Percentiles rank a stretch among this genome's conserved stretches.
These are phyloP conservation scores for Drosophila ohnishii DNA, from an alignment of 1,140 invertebrate species.

Conservation along the genomic window DNA sequence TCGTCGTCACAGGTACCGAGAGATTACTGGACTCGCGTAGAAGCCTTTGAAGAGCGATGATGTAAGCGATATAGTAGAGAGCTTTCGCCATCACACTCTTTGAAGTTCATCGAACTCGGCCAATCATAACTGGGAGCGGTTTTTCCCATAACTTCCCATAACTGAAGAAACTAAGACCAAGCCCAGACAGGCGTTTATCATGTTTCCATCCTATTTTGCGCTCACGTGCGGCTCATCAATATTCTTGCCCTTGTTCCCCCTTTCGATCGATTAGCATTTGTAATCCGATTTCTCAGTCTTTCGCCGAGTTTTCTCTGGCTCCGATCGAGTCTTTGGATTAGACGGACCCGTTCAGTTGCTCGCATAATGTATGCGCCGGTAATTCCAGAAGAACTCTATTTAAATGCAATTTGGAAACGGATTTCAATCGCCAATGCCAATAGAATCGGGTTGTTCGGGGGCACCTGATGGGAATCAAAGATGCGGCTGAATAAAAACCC, in stretches of 20 bases:
- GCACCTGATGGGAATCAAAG: slow-evolving; percentile 38
- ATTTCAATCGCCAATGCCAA: slow-evolving; percentile 34
- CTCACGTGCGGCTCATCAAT: slow-evolving; percentile 23
- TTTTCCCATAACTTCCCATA: slow-evolving; percentile 24
- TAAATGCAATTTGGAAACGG: slow-evolving; percentile 68
- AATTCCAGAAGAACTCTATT: slow-evolving; percentile 53
- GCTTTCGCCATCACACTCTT: neutral
- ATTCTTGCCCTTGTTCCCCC: slow-evolving; percentile 6
- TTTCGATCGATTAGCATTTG: slow-evolving; percentile 27
- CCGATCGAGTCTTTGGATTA: slow-evolving; percentile 3
- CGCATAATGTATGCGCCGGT: slow-evolving; percentile 48
- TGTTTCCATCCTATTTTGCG: slow-evolving; percentile 5
- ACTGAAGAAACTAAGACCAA: neutral
- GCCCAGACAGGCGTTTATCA: neutral
- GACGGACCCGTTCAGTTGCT: neutral
- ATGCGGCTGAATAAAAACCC: neutral
- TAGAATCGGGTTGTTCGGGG: slow-evolving; percentile 16
- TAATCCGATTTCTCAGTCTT: slow-evolving; percentile 11
- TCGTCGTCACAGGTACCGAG: slow-evolving; percentile 26
- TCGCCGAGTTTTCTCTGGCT: neutral
- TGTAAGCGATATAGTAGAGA: slow-evolving; percentile 34
- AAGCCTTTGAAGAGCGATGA: slow-evolving; percentile 43
- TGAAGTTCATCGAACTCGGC: slow-evolving; percentile 44
- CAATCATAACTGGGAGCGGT: slow-evolving; percentile 38
- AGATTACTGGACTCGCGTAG: slow-evolving; percentile 3